Evolutionary conservation across 2,797 vertebrate species (phyloP), one percentile per base, ranked within the genome.

Genomic region (Bryconaethiops microstoma): DNA sequence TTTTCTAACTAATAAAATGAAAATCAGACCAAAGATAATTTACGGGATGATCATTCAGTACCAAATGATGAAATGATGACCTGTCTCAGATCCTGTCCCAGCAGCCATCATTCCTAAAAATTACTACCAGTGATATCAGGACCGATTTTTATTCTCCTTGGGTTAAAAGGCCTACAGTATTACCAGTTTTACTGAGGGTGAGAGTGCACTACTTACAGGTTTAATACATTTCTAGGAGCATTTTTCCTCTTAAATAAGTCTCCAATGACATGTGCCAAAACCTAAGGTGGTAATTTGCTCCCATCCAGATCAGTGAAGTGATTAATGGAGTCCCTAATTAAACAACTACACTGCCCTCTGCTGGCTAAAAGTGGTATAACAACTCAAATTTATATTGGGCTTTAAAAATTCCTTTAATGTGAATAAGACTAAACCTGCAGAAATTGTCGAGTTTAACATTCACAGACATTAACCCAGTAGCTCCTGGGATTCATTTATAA

Each of bases 271-370:
- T 50, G 5, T n/a, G 13, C 0, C 9, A 2, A 70, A 69, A 50
- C 25, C 12, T 2, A 19, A 45, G 7, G 8, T 69, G 62, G 5
- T 9, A 4, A 70, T 50, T 14, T 70, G 45, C 21, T 21, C 19
- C 6, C 40, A 45, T 12, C 9, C 40, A 17, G 7, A 45, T 6
- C 12, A n/a, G n/a, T n/a, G n/a, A n/a, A n/a, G n/a, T n/a, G 52
- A 5, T 2, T 29, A 29, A 29, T 16, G 19, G 1, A 17, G 7
- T 17, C 25, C 7, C 9, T 65, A 35, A 12, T 14, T 72, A 6
- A 23, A 9, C 7, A 35, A 50, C 6, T 59, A 21, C n/a, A 70
- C 12, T 16, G 78, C 60, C 50, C 62, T 80, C 78, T 80, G 55
- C 62, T 67, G 78, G 54, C 23, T 6, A 57, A 23, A 14, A 4